phyloP scores from a whole-genome alignment of 1,140 invertebrate genomes.

The Charaxes varanes region DNA sequence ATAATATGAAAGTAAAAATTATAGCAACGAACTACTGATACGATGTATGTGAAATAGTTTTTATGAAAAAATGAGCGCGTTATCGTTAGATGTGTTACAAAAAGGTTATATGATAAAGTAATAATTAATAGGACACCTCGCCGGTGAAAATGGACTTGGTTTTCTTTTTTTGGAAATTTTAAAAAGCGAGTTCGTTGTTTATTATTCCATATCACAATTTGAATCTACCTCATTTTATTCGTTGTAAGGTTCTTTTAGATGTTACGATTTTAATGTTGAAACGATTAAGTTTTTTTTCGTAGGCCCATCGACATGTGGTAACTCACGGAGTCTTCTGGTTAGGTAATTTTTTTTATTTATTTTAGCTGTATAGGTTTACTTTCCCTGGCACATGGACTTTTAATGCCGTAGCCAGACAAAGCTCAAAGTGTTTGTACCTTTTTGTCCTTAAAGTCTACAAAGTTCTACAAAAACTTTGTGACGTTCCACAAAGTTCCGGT shows the following conservation, averaged over 20 bases:
- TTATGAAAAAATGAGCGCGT: constrained; percentile 23
- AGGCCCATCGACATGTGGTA: constrained; percentile 16
- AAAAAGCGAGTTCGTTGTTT: constrained; percentile 34
- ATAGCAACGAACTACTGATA: constrained; percentile 64
- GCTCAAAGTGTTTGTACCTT: too few species aligned
- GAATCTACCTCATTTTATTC: constrained; percentile 69
- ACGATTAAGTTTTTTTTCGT: constrained; percentile 33
- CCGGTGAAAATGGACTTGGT: constrained; percentile 9
- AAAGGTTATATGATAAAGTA: constrained; percentile 9
- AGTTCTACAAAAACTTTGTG: too few species aligned
- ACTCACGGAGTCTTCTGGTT: constrained; percentile 8
- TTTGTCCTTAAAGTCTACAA: too few species aligned
- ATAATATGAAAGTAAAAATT: constrained; percentile 37
- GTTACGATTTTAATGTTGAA: constrained; percentile 42
- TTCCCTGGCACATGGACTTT: not conserved
- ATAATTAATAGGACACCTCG: constrained; percentile 2
- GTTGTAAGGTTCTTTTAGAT: constrained; percentile 64
- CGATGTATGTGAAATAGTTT: constrained; percentile 41
- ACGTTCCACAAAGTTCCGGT: too few species aligned
- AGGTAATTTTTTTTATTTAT: constrained; percentile 39
- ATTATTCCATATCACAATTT: constrained; percentile 69
- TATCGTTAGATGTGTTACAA: constrained; percentile 27
- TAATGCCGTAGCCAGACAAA: too few species aligned
- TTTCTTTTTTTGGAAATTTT: constrained; percentile 6
- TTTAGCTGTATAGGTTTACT: constrained; percentile 20